phyloP scores from a whole-genome alignment of 2,888 invertebrate genomes.

The Dasypolia templi region DNA sequence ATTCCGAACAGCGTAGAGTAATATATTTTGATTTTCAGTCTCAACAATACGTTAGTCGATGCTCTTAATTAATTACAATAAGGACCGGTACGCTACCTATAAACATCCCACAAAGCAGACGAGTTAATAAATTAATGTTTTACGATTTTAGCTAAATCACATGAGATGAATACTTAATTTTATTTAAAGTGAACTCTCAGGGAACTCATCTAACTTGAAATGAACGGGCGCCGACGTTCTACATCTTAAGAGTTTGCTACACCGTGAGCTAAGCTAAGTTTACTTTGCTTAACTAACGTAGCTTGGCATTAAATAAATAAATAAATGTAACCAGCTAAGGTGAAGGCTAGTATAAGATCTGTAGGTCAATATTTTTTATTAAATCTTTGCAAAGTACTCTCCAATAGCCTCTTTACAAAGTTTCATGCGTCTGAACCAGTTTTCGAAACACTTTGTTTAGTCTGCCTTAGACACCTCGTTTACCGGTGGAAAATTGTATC shows the following conservation, averaged over 20 bases:
- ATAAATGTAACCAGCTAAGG: background rate
- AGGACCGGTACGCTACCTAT: slow-evolving; percentile 5
- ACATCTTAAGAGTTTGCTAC: slow-evolving; percentile 15
- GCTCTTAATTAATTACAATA: slow-evolving; percentile 10
- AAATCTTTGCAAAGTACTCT: too few species aligned
- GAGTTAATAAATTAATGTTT: slow-evolving; percentile 61
- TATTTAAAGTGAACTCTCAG: slow-evolving; percentile 60
- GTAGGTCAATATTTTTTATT: too few species aligned
- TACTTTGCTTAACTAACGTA: background rate
- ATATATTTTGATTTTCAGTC: background rate
- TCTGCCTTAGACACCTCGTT: too few species aligned
- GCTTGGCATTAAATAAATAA: too few species aligned
- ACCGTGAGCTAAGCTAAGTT: slow-evolving; percentile 1
- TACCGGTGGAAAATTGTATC: too few species aligned
- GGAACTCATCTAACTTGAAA: slow-evolving; percentile 68
- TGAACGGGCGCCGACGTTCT: slow-evolving; percentile 52
- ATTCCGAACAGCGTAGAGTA: background rate
- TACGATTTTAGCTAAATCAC: slow-evolving; percentile 64
- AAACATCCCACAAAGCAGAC: slow-evolving; percentile 12
- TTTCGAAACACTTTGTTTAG: too few species aligned
- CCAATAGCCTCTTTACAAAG: too few species aligned
- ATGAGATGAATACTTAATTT: slow-evolving; percentile 69
- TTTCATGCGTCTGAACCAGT: too few species aligned
- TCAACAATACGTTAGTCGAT: background rate
- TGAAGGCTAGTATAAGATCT: too few species aligned